These are phyloP conservation scores for Apogon talboti DNA, from an alignment of 2,797 vertebrate species.

Conservation along the genomic window DNA sequence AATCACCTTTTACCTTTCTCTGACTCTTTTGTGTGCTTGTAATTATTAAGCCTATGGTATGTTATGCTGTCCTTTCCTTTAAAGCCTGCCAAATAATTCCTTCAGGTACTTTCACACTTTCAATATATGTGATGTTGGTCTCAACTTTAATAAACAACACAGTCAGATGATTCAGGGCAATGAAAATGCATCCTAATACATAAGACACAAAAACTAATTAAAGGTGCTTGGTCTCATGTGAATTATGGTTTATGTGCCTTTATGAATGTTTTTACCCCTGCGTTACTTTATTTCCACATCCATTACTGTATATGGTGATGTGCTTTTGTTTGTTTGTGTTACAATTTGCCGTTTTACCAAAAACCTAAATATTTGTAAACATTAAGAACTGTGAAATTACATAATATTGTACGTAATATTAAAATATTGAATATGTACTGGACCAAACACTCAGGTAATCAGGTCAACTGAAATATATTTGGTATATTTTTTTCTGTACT, in stretches of 20 bases:
- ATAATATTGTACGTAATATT: neutral
- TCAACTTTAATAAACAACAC: neutral
- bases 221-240: no score
- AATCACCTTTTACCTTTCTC: constrained; percentile 6
- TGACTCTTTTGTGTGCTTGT: constrained; percentile 4
- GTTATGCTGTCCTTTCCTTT: constrained; percentile 59
- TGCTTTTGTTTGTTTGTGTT: neutral
- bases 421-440: neutral
- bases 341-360: neutral
- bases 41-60: constrained; percentile 22
- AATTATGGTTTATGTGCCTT: neutral
- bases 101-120: constrained; percentile 87
- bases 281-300: neutral
- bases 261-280: neutral
- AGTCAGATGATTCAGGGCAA: neutral
- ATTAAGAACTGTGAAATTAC: no score
- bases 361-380: no score
- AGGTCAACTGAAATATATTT: neutral
- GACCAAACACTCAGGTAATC: neutral
- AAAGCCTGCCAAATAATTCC: constrained; percentile 91
- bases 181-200: neutral
- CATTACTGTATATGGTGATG: neutral
- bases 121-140: constrained; percentile 72
- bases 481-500: neutral
- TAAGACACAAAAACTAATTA: no score